Percentiles rank a stretch among this genome's conserved stretches.
phyloP scores from a whole-genome alignment of 2,113 vertebrate genomes.

The Uria aalge region DNA sequence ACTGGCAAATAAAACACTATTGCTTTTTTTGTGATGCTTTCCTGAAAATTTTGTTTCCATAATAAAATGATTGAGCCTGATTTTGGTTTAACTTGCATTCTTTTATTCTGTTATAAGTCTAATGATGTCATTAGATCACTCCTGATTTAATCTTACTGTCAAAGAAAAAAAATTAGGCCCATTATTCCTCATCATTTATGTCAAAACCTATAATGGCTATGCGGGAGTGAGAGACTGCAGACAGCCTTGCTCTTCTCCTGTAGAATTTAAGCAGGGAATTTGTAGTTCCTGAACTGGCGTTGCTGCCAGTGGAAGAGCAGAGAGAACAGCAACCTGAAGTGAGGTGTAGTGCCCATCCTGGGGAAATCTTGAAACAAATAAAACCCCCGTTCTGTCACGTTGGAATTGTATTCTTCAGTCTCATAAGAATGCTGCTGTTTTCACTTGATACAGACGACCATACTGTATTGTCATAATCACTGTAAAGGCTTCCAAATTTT shows the following conservation, averaged over 20 bases:
- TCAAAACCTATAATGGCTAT: not conserved
- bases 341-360: not conserved
- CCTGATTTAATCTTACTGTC: conserved; percentile 43
- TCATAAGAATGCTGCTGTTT: not conserved
- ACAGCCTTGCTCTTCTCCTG: not conserved
- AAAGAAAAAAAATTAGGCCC: not conserved
- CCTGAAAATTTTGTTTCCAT: not conserved
- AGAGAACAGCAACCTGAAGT: not conserved
- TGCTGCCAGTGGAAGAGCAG: not conserved
- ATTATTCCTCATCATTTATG: conserved; percentile 41
- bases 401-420: not conserved
- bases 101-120: conserved; percentile 19
- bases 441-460: not conserved
- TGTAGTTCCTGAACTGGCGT: not conserved
- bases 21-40: not conserved
- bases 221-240: conserved; percentile 14
- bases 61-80: not conserved
- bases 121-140: conserved; percentile 19
- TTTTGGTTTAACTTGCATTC: conserved; percentile 34
- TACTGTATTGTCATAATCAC: not conserved
- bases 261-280: not conserved
- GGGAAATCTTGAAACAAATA: not conserved
- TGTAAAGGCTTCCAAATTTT: not conserved
- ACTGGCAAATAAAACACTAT: not conserved
- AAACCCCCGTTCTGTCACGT: not conserved